Base-by-base conservation (phyloP, 2,113 vertebrate species). In the Romanogobio albipinnatus region DNA sequence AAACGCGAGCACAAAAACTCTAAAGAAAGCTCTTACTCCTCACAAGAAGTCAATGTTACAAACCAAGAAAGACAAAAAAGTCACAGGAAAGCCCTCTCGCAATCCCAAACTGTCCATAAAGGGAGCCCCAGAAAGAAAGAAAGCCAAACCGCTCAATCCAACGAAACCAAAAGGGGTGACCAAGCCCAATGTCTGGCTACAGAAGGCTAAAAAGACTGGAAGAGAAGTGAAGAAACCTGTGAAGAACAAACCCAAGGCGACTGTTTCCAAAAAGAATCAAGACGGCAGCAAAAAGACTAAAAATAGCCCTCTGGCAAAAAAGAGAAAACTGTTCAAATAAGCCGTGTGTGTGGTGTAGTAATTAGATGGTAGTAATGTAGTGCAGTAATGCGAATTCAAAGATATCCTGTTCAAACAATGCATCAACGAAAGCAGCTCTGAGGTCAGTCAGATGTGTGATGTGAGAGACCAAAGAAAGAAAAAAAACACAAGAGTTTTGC, bases 61-160 rank as follows among this genome's bases (percentile, higher is more conserved):
- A 62, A 76, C 9, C 3, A 90, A 89, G 83, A 91, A 75, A 58
- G 87, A 77, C 0, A 17, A 9, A 64, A 68, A 82, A 82, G 87
- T 85, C 82, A 2, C 45, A 2, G 73, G 56, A 22, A 22, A 29
- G 4, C 13, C n/a, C 9, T 22, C 73, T 0, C 76, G 71, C 36
- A 89, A 85, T 26, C 9, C 79, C 29, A 89, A 85, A 19, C 4
- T 1, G 8, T 56, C 47, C 26, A 17, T n/a, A 5, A 84, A 82
- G 68, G 22, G n/a, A 82, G 43, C 1, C 11, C 29, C 24, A 1
- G 51, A 73, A 5, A 47, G 24, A 0, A n/a, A 56, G 36, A 85
- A 76, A 86, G 17, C 22, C 22, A 82, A 83, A 76, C 36, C 56
- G 1, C 3, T 19, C 4, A 85, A 85, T 6, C 64, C 66, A 79